Percentiles rank a stretch among this genome's conserved stretches.
Conservation (phyloP, 2,113 vertebrate species). For the Potamarius usumacintae region DNA sequence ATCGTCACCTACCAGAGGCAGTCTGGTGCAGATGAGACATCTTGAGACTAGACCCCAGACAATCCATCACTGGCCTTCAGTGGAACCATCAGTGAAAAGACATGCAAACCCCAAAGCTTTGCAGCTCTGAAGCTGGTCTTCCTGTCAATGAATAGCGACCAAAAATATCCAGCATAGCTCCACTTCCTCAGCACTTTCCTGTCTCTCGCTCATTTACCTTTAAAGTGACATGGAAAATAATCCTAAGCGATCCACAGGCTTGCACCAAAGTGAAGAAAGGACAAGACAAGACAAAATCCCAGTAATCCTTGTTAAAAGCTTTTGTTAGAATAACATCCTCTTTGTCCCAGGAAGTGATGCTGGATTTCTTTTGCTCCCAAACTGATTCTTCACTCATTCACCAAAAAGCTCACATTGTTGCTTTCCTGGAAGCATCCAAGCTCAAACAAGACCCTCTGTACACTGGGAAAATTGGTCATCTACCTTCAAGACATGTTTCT, state of each 20-base stretch:
- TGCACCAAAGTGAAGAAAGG: background rate
- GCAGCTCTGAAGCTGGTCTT: constrained; percentile 40
- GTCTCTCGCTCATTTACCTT: constrained; percentile 28
- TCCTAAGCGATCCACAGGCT: background rate
- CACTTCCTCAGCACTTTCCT: constrained; percentile 42
- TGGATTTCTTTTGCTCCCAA: background rate
- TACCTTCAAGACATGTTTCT: background rate
- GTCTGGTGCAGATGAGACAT: constrained; percentile 45
- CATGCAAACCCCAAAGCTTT: background rate
- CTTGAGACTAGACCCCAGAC: constrained; percentile 39
- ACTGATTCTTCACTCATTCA: background rate
- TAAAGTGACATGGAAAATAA: background rate
- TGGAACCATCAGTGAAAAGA: background rate
- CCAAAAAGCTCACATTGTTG: background rate
- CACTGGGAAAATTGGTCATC: background rate
- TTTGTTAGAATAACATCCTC: background rate
- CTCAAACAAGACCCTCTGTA: background rate
- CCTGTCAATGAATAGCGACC: constrained; percentile 40
- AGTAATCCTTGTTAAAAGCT: background rate
- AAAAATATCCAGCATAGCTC: constrained; percentile 55
- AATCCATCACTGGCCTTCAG: constrained; percentile 59
- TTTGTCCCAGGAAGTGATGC: background rate
- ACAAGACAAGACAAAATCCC: background rate
- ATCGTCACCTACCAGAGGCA: constrained; percentile 61
- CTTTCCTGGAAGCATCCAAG: background rate